A percentile compares a stretch with the other conserved stretches of the same genome.
Conservation (phyloP, 2,113 vertebrate species). For the Hirundichthys speculiger region DNA sequence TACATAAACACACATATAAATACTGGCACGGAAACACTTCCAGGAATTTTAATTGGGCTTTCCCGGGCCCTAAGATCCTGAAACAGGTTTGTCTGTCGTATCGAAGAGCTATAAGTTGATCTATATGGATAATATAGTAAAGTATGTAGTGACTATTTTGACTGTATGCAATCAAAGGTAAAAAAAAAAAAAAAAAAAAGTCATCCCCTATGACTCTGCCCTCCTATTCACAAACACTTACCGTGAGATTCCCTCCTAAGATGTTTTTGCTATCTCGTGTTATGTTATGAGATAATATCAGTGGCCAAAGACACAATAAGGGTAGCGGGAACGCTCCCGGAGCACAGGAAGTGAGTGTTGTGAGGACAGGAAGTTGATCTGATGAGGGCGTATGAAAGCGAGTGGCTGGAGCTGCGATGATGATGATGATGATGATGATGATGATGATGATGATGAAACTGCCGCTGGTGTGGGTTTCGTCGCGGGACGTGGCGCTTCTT, state of each 20-base stretch:
- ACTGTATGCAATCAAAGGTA: not conserved
- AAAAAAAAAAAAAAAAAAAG: not conserved
- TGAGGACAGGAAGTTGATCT: conserved; percentile 48
- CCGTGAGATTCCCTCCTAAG: not conserved
- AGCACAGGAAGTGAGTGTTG: conserved; percentile 51
- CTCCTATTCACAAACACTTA: too few species aligned
- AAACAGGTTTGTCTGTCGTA: not conserved
- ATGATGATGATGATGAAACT: conserved; percentile 6
- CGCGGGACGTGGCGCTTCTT: not conserved
- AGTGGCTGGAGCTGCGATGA: too few species aligned
- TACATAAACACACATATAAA: conserved; percentile 50
- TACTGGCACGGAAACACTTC: conserved; percentile 23
- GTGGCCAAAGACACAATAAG: conserved; percentile 58
- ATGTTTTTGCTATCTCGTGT: conserved; percentile 35
- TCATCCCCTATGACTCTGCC: conserved; percentile 16
- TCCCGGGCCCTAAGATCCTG: not conserved
- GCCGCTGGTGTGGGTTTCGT: conserved; percentile 1
- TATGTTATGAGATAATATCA: conserved; percentile 59
- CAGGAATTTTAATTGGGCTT: conserved; percentile 20
- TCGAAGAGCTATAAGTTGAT: too few species aligned
- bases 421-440: too few species aligned
- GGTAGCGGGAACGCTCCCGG: conserved; percentile 40
- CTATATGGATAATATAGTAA: too few species aligned
- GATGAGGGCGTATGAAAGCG: conserved; percentile 13
- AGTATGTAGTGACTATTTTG: not conserved